Conservation (phyloP, 2,797 vertebrate genomes). For the Phrynocephalus guinanensis region DNA sequence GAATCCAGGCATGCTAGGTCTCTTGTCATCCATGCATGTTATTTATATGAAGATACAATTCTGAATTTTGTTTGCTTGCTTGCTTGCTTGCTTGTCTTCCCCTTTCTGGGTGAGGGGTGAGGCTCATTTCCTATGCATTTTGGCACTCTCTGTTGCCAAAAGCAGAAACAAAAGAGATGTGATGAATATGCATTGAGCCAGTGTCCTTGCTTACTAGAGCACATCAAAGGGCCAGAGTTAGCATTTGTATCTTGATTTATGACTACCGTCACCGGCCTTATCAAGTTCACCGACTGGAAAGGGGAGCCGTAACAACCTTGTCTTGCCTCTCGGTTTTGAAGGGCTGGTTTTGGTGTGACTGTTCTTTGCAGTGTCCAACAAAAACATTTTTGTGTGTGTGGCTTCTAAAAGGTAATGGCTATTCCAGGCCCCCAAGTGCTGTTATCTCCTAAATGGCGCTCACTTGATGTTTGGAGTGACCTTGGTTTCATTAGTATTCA, state of each 20-base stretch:
- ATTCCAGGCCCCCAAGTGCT: conserved; percentile 60
- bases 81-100: not conserved
- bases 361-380: conserved; percentile 57
- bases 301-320: conserved; percentile 60
- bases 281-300: conserved; percentile 55
- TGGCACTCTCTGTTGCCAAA: conserved; percentile 47
- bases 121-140: conserved; percentile 51
- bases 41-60: conserved; percentile 26
- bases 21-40: conserved; percentile 30
- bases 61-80: not conserved
- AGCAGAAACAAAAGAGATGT: conserved; percentile 37
- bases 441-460: conserved; percentile 61
- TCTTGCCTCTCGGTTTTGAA: conserved; percentile 55
- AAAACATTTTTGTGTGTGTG: conserved; percentile 43
- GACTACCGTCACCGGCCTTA: conserved; percentile 49
- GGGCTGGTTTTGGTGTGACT: conserved; percentile 15
- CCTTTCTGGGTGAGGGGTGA: conserved; percentile 44
- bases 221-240: conserved; percentile 50
- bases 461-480: conserved; percentile 63
- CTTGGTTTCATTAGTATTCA: conserved; percentile 82
- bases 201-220: conserved; percentile 57
- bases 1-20: conserved; percentile 11
- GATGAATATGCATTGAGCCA: conserved; percentile 51
- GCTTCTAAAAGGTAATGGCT: conserved; percentile 55
- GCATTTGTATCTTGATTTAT: conserved; percentile 74